Percentiles rank a stretch among this genome's conserved stretches.
These are phyloP conservation scores for Ranitomeya variabilis DNA, from an alignment of 2,113 vertebrate genomes.

Conservation along the genomic window DNA sequence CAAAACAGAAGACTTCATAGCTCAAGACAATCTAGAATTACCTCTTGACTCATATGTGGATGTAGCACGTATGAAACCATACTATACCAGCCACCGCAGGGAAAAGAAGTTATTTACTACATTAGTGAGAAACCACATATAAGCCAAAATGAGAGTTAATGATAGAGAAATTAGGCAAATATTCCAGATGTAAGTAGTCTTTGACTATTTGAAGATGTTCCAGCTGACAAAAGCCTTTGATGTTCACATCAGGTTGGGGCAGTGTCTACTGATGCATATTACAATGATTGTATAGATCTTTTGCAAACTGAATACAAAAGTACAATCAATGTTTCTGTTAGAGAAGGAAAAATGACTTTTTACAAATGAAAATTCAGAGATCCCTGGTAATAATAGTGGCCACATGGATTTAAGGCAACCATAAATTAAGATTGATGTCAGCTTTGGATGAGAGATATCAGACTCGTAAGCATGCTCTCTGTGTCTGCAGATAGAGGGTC, in stretches of 20 bases:
- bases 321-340: constrained; percentile 25
- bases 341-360: constrained; percentile 22
- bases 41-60: not conserved
- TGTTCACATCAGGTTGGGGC: constrained; percentile 10
- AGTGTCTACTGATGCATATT: constrained; percentile 25
- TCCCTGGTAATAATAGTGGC: not conserved
- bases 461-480: not conserved
- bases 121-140: constrained; percentile 36
- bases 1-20: not conserved
- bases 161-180: constrained; percentile 39
- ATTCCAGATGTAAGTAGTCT: constrained; percentile 38
- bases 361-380: not conserved
- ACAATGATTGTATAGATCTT: constrained; percentile 21
- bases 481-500: not conserved
- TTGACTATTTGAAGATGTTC: constrained; percentile 20
- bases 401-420: not conserved
- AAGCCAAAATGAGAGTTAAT: constrained; percentile 18
- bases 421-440: not conserved
- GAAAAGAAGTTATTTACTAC: constrained; percentile 13
- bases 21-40: not conserved
- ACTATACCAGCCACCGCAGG: not conserved
- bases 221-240: constrained; percentile 32
- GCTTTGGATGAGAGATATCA: not conserved
- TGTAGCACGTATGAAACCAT: not conserved
- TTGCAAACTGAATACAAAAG: constrained; percentile 41